A percentile compares a stretch with the other conserved stretches of the same genome.
Conservation (phyloP, 2,888 invertebrate species). For the Marronus borbonicus region DNA sequence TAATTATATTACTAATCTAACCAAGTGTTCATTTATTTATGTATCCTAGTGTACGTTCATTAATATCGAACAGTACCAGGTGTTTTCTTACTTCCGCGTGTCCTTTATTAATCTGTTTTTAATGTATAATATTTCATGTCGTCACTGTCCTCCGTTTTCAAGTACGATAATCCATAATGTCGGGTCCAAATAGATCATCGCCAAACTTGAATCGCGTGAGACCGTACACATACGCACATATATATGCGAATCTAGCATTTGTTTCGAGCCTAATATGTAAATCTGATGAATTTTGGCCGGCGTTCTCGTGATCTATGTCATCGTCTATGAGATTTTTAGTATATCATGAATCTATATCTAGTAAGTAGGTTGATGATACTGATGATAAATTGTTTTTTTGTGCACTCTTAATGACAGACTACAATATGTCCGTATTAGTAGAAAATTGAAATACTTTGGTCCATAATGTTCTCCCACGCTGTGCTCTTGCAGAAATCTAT, state of each 20-base stretch:
- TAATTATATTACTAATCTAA: not conserved
- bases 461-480: too few species aligned
- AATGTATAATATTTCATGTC: slow-evolving; percentile 12
- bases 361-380: too few species aligned
- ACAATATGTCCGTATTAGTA: too few species aligned
- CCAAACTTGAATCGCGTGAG: not conserved
- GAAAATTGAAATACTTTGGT: too few species aligned
- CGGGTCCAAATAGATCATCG: slow-evolving; percentile 36
- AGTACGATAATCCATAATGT: slow-evolving; percentile 20
- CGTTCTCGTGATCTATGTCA: too few species aligned
- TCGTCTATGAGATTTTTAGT: too few species aligned
- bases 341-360: too few species aligned
- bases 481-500: too few species aligned
- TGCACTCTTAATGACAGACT: too few species aligned
- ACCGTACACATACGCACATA: not conserved
- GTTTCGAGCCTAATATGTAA: not conserved
- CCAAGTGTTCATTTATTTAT: not conserved
- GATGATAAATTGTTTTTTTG: too few species aligned
- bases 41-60: slow-evolving; percentile 4
- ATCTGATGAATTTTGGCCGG: not conserved
- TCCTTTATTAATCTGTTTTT: slow-evolving; percentile 24
- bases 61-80: slow-evolving; percentile 27
- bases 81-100: slow-evolving; percentile 38
- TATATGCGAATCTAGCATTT: not conserved
- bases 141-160: not conserved